Evolutionary conservation across 2,888 invertebrate species (phyloP).

Genomic region (Bruchidius siliquastri): DNA sequence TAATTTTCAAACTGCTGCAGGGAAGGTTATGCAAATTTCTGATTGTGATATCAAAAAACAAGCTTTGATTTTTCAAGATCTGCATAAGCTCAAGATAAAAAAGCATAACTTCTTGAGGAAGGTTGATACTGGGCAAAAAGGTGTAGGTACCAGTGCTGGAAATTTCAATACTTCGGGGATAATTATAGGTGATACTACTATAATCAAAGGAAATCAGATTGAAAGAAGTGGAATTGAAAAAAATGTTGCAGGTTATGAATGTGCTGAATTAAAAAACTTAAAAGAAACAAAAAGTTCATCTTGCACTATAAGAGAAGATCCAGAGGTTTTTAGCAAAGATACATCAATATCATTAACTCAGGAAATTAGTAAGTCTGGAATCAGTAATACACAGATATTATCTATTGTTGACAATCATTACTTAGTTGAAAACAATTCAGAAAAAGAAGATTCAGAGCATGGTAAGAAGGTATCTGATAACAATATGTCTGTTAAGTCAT

Average conservation of each 20-base stretch:
- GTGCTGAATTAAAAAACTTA: too few species aligned
- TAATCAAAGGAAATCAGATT: neutral
- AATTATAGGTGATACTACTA: neutral
- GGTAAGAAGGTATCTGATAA: neutral
- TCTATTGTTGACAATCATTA: neutral
- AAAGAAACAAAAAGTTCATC: too few species aligned
- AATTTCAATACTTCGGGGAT: too few species aligned
- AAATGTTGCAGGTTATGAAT: neutral
- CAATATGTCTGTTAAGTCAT: neutral
- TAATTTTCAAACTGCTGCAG: conserved; percentile 20
- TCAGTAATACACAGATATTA: neutral
- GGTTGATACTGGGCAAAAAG: neutral
- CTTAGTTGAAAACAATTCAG: neutral
- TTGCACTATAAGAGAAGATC: too few species aligned
- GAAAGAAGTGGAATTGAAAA: neutral
- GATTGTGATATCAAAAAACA: neutral
- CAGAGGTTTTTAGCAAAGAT: too few species aligned
- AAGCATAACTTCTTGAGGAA: neutral
- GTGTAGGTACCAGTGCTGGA: neutral
- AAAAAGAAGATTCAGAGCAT: neutral
- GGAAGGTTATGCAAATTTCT: neutral
- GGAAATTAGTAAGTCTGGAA: neutral
- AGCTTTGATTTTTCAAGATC: neutral
- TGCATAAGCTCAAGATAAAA: neutral
- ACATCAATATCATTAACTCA: neutral